Base-by-base conservation (phyloP, 2,113 vertebrate species). In the Sinocyclocheilus rhinocerous region DNA sequence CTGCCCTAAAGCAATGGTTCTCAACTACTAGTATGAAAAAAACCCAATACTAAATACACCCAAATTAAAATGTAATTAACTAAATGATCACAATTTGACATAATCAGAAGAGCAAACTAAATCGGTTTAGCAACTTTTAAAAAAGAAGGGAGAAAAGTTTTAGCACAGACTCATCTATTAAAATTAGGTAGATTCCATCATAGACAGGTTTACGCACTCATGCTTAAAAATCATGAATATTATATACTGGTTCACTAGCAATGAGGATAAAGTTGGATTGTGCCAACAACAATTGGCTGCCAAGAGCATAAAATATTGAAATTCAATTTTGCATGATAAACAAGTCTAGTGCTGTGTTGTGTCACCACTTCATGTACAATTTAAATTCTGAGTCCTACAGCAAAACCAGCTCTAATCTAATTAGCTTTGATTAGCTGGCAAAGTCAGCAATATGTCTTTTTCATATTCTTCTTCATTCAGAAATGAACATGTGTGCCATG, bases 271-370 rank as follows among this genome's bases (percentile, higher is more conserved):
- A 48, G 39, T 75, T 73, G 36, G 10, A 22, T 42, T 42, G 36
- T n/a, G 70, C 20, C 4, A 73, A 42, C 4, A 39, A 42, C 20
- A 22, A 73, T 13, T 75, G 70, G 4, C 70, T 45, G 39, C 39
- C 72, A 75, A 48, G 72, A 45, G 72, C 39, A 75, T 75, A 24
- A 75, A 75, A 73, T 42, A 42, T 11, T 73, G 70, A 73, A 73
- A 48, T 75, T 24, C 22, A 75, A 48, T 48, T 48, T 24, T 12
- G 11, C 6, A 75, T 48, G 70, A 75, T 75, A 75, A 75, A 45
- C 70, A 75, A 45, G 4, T 75, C 22, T 22, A 75, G 70, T n/a
- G 42, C 9, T 13, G 39, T 45, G 70, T 24, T 75, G 39, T 39
- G 7, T 9, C 16, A 33, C 69, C 16, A 45, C 36, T 73, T n/a